Percentiles rank a stretch among this genome's conserved stretches.
These are phyloP conservation scores for Philotrypesis tridentata DNA, from an alignment of 1,140 invertebrate species.

Conservation along the genomic window DNA sequence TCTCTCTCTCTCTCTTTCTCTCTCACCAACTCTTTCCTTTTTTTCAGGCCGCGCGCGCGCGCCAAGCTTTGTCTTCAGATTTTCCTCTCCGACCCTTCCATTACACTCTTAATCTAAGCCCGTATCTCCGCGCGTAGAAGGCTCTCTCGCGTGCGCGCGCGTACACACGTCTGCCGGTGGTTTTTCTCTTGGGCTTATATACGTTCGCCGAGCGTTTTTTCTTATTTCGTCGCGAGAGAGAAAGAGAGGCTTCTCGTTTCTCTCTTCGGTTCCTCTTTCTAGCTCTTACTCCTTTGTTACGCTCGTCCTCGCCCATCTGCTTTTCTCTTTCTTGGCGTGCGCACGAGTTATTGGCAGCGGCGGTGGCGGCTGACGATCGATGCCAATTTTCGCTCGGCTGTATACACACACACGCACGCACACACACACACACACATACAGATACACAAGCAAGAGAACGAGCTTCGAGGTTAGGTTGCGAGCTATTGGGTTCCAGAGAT, in stretches of 20 bases:
- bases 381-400: slow-evolving; percentile 53
- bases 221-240: not conserved
- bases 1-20: not conserved
- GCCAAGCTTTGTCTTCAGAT: slow-evolving; percentile 12
- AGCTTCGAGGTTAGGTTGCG: slow-evolving; percentile 17
- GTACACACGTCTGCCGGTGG: not conserved
- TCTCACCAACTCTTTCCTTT: too few species aligned
- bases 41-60: too few species aligned
- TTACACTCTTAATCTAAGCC: not conserved
- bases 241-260: not conserved
- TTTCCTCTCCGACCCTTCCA: not conserved
- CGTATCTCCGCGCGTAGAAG: not conserved
- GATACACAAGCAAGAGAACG: not conserved
- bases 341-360: slow-evolving; percentile 58
- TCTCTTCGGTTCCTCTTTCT: not conserved
- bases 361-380: slow-evolving; percentile 55
- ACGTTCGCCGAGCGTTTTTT: not conserved
- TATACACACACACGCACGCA: not conserved
- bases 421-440: not conserved
- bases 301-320: not conserved
- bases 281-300: slow-evolving; percentile 12
- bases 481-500: not conserved
- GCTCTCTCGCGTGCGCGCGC: not conserved
- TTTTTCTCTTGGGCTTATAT: not conserved
- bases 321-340: slow-evolving; percentile 40